A percentile compares a stretch with the other conserved stretches of the same genome.
phyloP scores from a whole-genome alignment of 2,888 invertebrate species.

The Aporophyla lueneburgensis region DNA sequence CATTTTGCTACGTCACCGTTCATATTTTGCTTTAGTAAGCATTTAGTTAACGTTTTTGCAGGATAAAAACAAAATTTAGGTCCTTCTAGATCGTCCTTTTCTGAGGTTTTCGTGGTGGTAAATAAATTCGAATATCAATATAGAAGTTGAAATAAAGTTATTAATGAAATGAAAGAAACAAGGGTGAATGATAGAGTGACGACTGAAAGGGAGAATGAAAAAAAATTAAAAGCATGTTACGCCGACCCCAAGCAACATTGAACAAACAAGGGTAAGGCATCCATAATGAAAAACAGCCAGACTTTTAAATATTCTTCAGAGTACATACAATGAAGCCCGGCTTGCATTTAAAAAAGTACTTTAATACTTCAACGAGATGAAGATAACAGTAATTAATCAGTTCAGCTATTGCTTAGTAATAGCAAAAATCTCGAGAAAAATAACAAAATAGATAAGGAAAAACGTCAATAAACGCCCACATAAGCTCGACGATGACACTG shows the following conservation, averaged over 20 bases:
- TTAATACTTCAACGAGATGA: not conserved
- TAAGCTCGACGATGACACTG: conserved; percentile 27
- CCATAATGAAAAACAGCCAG: not conserved
- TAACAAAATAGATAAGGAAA: not conserved
- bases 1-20: not conserved
- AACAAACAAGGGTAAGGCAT: not conserved
- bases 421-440: not conserved
- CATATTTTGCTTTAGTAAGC: not conserved
- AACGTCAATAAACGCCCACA: conserved; percentile 23
- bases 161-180: not conserved
- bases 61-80: not conserved
- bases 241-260: not conserved
- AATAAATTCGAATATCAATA: not conserved
- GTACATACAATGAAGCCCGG: not conserved
- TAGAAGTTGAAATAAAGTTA: not conserved
- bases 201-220: not conserved
- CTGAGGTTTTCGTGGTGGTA: not conserved
- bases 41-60: not conserved
- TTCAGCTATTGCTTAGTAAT: not conserved
- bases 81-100: too few species aligned
- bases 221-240: not conserved
- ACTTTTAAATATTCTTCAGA: not conserved
- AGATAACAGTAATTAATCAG: not conserved
- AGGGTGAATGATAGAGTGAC: not conserved
- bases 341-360: not conserved